Base-by-base conservation (phyloP, 2,113 vertebrate genomes). In the Glaucomys volans region DNA sequence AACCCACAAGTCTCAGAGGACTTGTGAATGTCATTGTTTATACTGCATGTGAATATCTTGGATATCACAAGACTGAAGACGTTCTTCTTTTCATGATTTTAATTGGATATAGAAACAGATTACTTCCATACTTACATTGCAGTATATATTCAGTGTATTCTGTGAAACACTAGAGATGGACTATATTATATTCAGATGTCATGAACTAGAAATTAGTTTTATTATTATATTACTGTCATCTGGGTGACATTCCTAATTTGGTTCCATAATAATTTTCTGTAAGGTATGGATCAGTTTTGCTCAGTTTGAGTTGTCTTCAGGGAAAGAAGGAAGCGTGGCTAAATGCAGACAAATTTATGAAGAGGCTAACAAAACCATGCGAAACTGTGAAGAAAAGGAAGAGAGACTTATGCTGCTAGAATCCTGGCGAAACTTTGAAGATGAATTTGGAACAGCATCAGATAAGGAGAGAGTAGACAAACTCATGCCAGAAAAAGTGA, bases 241-340 rank as follows among this genome's bases (percentile, higher is more conserved):
- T 88, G 72, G 37, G 18, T 89, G 17, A 82, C 37, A 35, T 82
- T 47, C 32, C 47, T 98, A 90, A 96, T 95, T 97, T 97, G 30
- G 30, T 84, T 94, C 47, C 37, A 0, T 86, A 66, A 96, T 90
- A 24, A 35, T 72, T 89, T 88, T 57, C 96, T 87, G 18, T 0
- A 97, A 99, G 99, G 99, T 99, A 0, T 99, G 99, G 99, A 99
- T 99, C 98, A 99, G 99, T 98, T 99, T 99, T 87, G 99, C 99
- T 0, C 99, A 99, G 98, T 99, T 99, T 20, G 99, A 99, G 98
- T 98, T 99, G 50, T 99, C 99, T 0, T 98, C 99, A 0, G 99
- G 99, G 3, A 96, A 85, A 35, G 95, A 98, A 16, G 98, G 99
- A 37, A 98, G 99, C 30, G 97, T 99, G 97, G 95, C 97, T 44